phyloP scores from a whole-genome alignment of 1,140 invertebrate genomes.

The Drosophila baimaii region DNA sequence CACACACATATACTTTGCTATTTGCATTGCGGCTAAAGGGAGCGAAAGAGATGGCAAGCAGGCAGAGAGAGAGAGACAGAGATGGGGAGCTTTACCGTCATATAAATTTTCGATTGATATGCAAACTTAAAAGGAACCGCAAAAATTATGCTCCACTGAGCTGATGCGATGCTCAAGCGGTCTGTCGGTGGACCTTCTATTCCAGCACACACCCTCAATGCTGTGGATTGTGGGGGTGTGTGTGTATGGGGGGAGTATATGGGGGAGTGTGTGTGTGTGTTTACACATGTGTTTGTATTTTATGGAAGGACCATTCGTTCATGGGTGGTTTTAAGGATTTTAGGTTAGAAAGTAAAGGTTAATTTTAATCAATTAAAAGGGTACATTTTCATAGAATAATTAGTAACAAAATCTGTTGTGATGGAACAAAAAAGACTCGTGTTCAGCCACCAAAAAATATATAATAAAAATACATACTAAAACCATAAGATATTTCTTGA shows the following conservation, averaged over 20 bases:
- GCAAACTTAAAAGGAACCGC: constrained; percentile 84
- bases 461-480: too few relatives aligned
- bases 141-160: constrained; percentile 83
- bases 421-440: too few relatives aligned
- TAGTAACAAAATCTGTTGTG: too few relatives aligned
- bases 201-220: constrained; percentile 7
- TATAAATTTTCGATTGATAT: constrained; percentile 84
- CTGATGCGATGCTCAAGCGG: constrained; percentile 51
- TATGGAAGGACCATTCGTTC: background rate
- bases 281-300: constrained; percentile 1
- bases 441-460: too few relatives aligned
- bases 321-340: constrained; percentile 16
- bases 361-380: background rate
- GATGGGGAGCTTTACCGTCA: constrained; percentile 63
- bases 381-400: too few relatives aligned
- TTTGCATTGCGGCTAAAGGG: constrained; percentile 58
- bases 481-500: too few relatives aligned
- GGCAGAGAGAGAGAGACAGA: background rate
- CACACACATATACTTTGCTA: constrained; percentile 44
- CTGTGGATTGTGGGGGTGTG: constrained; percentile 5
- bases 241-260: background rate
- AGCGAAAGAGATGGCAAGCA: background rate
- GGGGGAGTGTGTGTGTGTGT: background rate
- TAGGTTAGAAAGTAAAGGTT: too few relatives aligned
- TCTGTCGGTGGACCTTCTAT: constrained; percentile 42